These are phyloP conservation scores for Drosophila setosimentum DNA, from an alignment of 2,888 invertebrate species.

Conservation along the genomic window DNA sequence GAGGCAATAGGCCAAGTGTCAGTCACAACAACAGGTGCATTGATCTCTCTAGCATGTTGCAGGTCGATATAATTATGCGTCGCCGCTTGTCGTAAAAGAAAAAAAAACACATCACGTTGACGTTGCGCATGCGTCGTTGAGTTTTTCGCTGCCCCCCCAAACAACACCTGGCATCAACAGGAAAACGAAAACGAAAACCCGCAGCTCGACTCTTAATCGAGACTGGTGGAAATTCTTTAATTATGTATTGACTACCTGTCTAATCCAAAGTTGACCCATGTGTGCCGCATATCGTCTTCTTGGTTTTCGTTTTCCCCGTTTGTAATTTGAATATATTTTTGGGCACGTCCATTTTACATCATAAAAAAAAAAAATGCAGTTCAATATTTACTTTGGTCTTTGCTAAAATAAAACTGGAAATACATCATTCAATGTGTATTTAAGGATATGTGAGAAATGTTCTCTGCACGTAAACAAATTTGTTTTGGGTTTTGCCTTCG, in stretches of 20 bases:
- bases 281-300: constrained; percentile 1
- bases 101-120: constrained; percentile 37
- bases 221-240: constrained; percentile 67
- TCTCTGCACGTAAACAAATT: constrained; percentile 65
- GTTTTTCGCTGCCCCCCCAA: constrained; percentile 11
- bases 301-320: background rate
- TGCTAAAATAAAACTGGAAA: constrained; percentile 54
- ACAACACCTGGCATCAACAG: constrained; percentile 65
- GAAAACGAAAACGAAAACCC: constrained; percentile 18
- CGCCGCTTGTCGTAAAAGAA: constrained; percentile 39
- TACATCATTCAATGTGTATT: background rate
- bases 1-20: constrained; percentile 44
- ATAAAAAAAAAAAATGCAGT: constrained; percentile 33
- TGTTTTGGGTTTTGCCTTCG: constrained; percentile 54
- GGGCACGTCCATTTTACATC: constrained; percentile 55
- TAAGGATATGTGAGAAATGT: constrained; percentile 15
- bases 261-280: constrained; percentile 28
- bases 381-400: constrained; percentile 56
- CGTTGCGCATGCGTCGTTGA: constrained; percentile 68
- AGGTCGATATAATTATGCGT: constrained; percentile 72
- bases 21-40: constrained; percentile 70
- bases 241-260: constrained; percentile 36
- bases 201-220: constrained; percentile 50
- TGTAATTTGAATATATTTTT: constrained; percentile 66
- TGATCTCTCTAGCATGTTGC: constrained; percentile 38